Conservation (phyloP, 2,888 invertebrate genomes). For the Oscheius sp. region DNA sequence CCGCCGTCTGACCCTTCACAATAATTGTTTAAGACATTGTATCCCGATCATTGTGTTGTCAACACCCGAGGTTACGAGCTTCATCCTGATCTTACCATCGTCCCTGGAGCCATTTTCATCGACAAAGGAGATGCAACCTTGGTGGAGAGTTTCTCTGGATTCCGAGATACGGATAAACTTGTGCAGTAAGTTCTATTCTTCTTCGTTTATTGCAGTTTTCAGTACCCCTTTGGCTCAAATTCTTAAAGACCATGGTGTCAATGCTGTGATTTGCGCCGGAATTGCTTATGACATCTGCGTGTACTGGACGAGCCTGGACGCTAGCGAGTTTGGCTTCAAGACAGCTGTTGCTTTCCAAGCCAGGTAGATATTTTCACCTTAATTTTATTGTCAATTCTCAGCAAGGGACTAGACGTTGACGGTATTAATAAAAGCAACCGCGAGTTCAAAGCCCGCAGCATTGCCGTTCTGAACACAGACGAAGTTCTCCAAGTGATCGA, state of each 20-base stretch:
- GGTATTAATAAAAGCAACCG: neutral
- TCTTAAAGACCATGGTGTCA: neutral
- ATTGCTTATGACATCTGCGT: slow-evolving; percentile 20
- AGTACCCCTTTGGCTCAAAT: neutral
- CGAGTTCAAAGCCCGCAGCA: neutral
- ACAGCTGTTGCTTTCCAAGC: slow-evolving; percentile 17
- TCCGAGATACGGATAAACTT: neutral
- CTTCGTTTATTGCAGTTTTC: neutral
- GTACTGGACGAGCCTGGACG: neutral
- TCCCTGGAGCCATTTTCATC: neutral
- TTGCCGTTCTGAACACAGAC: neutral
- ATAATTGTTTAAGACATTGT: neutral
- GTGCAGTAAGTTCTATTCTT: neutral
- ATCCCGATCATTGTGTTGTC: slow-evolving; percentile 12
- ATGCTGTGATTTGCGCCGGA: neutral
- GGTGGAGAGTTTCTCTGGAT: slow-evolving; percentile 5
- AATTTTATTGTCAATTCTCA: neutral
- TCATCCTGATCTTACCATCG: slow-evolving; percentile 3
- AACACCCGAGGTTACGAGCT: neutral
- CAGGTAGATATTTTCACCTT: neutral
- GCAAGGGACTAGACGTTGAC: neutral
- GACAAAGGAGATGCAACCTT: neutral
- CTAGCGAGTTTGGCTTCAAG: slow-evolving; percentile 8
- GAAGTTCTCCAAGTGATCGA: neutral
- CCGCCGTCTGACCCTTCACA: too few relatives aligned